Evolutionary conservation across 2,888 invertebrate genomes (phyloP).

Genomic region (Furcula furcula): DNA sequence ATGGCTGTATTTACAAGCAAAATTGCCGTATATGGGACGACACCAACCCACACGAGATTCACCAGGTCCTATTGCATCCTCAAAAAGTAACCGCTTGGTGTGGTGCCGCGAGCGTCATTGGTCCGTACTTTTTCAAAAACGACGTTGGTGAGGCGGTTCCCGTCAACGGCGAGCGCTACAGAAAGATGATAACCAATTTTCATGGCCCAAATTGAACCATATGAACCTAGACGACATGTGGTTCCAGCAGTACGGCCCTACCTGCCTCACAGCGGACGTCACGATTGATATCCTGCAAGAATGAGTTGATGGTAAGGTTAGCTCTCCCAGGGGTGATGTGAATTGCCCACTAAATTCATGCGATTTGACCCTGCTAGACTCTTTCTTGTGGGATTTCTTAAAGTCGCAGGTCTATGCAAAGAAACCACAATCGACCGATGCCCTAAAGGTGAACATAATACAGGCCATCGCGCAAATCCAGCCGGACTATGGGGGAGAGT

Average conservation of each 20-base stretch:
- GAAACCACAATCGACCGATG: constrained; percentile 18
- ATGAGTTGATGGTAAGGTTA: background rate
- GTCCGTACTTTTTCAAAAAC: too few species aligned
- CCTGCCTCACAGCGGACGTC: background rate
- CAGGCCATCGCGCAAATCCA: constrained; percentile 37
- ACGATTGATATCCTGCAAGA: background rate
- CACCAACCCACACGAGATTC: too few species aligned
- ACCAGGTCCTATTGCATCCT: too few species aligned
- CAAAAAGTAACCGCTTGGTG: too few species aligned
- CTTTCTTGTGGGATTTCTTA: constrained; percentile 7
- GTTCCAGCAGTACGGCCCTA: background rate
- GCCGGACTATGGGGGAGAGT: constrained; percentile 38
- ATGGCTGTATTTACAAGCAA: background rate
- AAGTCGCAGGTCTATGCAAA: constrained; percentile 22
- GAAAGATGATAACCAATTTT: background rate
- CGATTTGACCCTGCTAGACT: too few species aligned
- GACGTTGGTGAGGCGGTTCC: too few species aligned
- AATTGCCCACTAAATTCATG: too few species aligned
- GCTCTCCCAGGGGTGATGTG: background rate
- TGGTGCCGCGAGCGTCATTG: too few species aligned
- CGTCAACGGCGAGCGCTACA: too few species aligned
- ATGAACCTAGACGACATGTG: background rate
- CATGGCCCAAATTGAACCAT: background rate
- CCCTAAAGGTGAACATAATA: constrained; percentile 37
- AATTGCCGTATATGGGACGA: too few species aligned